Base-by-base conservation (phyloP, 2,113 vertebrate genomes). In the Herpetotheres cachinnans region DNA sequence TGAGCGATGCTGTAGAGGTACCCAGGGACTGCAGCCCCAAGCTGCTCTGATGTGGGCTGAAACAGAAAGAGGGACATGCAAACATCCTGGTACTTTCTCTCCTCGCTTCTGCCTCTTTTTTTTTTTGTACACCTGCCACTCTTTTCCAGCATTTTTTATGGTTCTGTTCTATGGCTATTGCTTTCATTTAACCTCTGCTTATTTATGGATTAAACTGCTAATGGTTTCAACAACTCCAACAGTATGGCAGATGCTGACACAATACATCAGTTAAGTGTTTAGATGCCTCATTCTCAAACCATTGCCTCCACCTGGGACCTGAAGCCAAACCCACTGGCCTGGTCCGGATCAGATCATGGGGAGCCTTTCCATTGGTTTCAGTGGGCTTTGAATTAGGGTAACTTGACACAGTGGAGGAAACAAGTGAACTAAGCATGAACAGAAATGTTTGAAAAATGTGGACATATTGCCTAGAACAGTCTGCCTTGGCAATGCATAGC, bases 281-380 rank as follows among this genome's bases (percentile, higher is more conserved):
- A 49, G 34, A 11, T 79, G 16, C 9, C 25, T 22, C 10, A 18
- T 27, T 16, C 58, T 70, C 54, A 81, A 62, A 55, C 25, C 11
- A 13, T 8, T 66, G 29, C 16, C 14, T 59, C 5, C 11, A n/a
- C 24, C 17, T 65, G 46, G 30, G 47, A 20, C 18, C 29, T 89
- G 80, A 40, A 69, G 5, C 24, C 24, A 83, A 70, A 74, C 2
- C n/a, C 42, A 21, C 13, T 26, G 12, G 16, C 8, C 30, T 63
- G 6, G 7, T 26, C 34, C 2, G 1, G 25, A 24, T 8, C 18
- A 47, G 25, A 24, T 36, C 13, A 4, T 4, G 11, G 20, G 30
- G 13, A 83, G 10, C 9, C 1, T 70, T 90, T 65, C 24, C 7
- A 3, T 55, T 81, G 34, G 14, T 84, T 84, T 92, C 21, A 40